These are phyloP conservation scores for Sitobion miscanthi DNA, from an alignment of 1,140 invertebrate genomes.

Conservation along the genomic window DNA sequence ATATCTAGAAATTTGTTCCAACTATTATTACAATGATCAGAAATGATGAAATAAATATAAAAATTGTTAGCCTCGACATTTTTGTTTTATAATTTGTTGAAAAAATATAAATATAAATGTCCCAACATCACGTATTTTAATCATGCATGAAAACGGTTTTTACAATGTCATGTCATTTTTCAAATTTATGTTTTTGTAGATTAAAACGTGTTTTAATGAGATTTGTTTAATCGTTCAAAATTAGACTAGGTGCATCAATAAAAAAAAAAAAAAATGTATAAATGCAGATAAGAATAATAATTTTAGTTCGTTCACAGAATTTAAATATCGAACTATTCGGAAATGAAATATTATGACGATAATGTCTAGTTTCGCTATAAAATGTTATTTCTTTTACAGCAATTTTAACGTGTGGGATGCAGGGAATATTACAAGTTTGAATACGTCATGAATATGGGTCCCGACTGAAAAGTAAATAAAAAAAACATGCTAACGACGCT, in stretches of 20 bases:
- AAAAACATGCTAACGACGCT: background rate
- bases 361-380: background rate
- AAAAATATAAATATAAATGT: background rate
- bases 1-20: background rate
- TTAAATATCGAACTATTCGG: background rate
- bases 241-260: background rate
- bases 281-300: background rate
- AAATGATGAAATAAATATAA: background rate
- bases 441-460: background rate
- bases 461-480: background rate
- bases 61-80: background rate
- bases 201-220: background rate
- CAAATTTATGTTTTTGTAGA: background rate
- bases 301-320: background rate
- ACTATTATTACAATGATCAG: background rate
- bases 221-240: background rate
- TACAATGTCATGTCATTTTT: background rate
- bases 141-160: background rate
- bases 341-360: background rate
- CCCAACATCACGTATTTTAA: background rate
- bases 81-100: background rate
- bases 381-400: background rate
- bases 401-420: background rate
- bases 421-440: background rate
- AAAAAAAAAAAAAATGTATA: background rate